A percentile compares a stretch with the other conserved stretches of the same genome.
Conservation (phyloP, 2,797 vertebrate genomes). For the Argyrosomus regius region DNA sequence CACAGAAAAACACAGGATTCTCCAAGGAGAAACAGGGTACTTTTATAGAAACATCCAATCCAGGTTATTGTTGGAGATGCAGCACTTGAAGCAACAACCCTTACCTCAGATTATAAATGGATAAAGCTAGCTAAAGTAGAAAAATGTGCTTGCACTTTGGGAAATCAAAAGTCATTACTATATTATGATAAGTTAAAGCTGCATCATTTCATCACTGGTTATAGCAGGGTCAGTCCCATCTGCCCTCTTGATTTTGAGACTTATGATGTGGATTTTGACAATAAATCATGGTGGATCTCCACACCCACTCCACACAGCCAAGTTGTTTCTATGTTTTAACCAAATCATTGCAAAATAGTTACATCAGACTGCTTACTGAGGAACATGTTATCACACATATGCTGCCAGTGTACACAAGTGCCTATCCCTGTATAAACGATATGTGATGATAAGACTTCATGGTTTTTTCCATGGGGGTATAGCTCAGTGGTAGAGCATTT, state of each 20-base stretch:
- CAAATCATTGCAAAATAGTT: slow-evolving; percentile 30
- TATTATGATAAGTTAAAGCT: slow-evolving; percentile 2
- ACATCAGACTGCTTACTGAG: slow-evolving; percentile 29
- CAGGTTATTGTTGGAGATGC: slow-evolving; percentile 1
- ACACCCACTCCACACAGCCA: slow-evolving; percentile 2
- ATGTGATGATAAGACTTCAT: accelerated
- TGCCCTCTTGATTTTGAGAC: neutral
- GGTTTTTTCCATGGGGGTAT: slow-evolving; percentile 72
- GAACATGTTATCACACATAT: slow-evolving; percentile 3
- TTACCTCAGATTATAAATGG: slow-evolving; percentile 9
- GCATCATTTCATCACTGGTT: neutral
- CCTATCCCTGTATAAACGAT: neutral
- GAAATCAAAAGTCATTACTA: slow-evolving; percentile 1
- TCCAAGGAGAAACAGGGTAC: neutral
- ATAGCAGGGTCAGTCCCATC: neutral
- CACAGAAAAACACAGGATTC: slow-evolving; percentile 1
- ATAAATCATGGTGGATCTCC: slow-evolving; percentile 6
- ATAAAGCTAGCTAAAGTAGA: neutral
- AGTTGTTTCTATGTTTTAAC: slow-evolving; percentile 36
- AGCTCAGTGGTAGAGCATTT: slow-evolving; percentile 86
- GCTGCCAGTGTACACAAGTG: neutral
- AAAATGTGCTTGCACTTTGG: slow-evolving; percentile 6
- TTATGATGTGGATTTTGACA: slow-evolving; percentile 17
- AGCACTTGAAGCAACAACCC: neutral
- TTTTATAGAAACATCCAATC: neutral